phyloP scores from a whole-genome alignment of 2,888 invertebrate genomes.

The Drosophila monieri region DNA sequence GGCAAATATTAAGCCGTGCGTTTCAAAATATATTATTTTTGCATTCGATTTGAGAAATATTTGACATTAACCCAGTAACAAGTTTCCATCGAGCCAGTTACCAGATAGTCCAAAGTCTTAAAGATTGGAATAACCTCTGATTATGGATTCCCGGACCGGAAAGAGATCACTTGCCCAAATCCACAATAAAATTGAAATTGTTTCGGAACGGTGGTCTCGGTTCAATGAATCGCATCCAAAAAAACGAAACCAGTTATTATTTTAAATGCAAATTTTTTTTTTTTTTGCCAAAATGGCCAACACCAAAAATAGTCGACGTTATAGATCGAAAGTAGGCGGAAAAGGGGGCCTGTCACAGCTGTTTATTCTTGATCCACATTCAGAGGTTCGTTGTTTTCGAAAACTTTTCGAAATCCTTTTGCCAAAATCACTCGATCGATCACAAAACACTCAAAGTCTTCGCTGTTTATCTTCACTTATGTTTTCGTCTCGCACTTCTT shows the following conservation, averaged over 20 bases:
- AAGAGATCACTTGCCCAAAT: slow-evolving; percentile 20
- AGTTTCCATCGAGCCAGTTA: neutral
- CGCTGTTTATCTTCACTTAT: slow-evolving; percentile 25
- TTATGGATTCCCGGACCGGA: slow-evolving; percentile 17
- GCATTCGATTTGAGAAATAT: slow-evolving; percentile 14
- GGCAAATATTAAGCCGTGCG: slow-evolving; percentile 8
- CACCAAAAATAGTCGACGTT: slow-evolving; percentile 14
- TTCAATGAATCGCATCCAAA: slow-evolving; percentile 33
- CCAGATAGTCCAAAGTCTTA: slow-evolving; percentile 21
- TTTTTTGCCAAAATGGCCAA: slow-evolving; percentile 27
- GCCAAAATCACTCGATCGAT: slow-evolving; percentile 17
- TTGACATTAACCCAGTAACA: slow-evolving; percentile 36
- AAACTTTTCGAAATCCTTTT: slow-evolving; percentile 1
- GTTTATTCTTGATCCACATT: neutral
- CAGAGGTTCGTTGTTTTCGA: neutral
- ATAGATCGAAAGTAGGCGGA: neutral
- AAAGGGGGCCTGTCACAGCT: neutral
- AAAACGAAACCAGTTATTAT: slow-evolving; percentile 62
- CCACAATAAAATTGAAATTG: slow-evolving; percentile 30
- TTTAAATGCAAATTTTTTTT: slow-evolving; percentile 46
- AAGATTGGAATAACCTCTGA: slow-evolving; percentile 1
- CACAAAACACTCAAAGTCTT: slow-evolving; percentile 33
- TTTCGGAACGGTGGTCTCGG: slow-evolving; percentile 30
- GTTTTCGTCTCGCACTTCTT: slow-evolving; percentile 31
- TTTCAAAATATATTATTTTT: slow-evolving; percentile 10